Evolutionary conservation across 2,888 invertebrate genomes (phyloP).

Genomic region (Rotaria socialis): DNA sequence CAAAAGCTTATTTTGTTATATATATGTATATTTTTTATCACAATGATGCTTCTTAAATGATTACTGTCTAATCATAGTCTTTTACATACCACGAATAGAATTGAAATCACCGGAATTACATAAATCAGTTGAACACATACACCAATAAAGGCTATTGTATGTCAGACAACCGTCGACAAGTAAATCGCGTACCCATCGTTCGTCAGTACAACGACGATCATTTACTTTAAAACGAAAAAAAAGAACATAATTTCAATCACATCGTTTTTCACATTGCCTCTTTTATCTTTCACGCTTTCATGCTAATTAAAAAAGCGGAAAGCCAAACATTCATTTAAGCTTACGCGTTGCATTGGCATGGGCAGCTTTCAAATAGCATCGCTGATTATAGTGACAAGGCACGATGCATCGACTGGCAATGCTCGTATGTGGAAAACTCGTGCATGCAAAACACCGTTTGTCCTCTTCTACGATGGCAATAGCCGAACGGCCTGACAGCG

Average conservation of each 20-base stretch:
- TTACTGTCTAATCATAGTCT: no score
- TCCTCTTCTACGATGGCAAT: slow-evolving; percentile 10
- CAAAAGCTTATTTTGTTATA: neutral
- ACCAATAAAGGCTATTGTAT: slow-evolving; percentile 42
- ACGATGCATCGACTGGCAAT: neutral
- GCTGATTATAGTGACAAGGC: neutral
- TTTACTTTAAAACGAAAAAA: slow-evolving; percentile 8
- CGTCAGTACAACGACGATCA: slow-evolving; percentile 43
- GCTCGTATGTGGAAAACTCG: neutral
- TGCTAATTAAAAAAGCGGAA: no score
- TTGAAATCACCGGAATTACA: slow-evolving; percentile 44
- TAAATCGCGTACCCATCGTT: slow-evolving; percentile 43
- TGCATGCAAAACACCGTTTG: slow-evolving; percentile 2
- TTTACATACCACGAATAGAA: slow-evolving; percentile 38
- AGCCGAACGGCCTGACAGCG: neutral
- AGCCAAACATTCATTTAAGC: neutral
- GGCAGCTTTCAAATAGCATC: neutral
- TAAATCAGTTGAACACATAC: slow-evolving; percentile 46
- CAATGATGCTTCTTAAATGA: no score
- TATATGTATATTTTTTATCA: neutral
- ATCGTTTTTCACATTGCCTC: no score
- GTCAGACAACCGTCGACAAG: slow-evolving; percentile 44
- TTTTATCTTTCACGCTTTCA: no score
- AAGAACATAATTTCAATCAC: no score
- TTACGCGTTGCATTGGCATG: slow-evolving; percentile 4